Base-by-base conservation (phyloP, 2,113 vertebrate species). In the Tinamus guttatus region DNA sequence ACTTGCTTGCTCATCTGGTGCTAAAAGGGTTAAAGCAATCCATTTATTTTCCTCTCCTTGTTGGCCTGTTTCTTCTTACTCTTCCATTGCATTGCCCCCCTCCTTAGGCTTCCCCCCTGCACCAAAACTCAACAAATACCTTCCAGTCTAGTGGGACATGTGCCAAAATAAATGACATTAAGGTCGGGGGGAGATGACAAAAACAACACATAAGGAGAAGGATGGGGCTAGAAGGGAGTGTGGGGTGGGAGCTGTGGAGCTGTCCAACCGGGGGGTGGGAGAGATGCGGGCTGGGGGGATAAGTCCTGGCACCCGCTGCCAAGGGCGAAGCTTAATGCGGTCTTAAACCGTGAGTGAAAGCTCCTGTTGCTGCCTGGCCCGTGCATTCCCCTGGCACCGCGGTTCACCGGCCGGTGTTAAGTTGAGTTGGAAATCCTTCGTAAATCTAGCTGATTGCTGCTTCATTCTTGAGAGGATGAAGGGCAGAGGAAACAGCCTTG, bases 381-480 rank as follows among this genome's bases (percentile, higher is more conserved):
- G 22, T 65, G 87, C 94, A 97, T 97, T 97, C 97, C 97, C 75
- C 80, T 95, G 95, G 93, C 95, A 96, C 95, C 7, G 9, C 24
- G 8, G 36, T 78, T 90, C 90, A 85, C 93, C 11, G 20, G 41
- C 36, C 3, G 64, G 84, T 62, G 80, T 92, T 76, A 73, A 83
- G 80, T 81, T 80, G 77, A 74, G 77, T 60, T 86, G 92, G 78
- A 96, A 94, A 96, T 94, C 90, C 92, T 85, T 38, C 2, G 2
- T 70, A 96, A 97, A 89, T 94, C 96, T 94, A 10, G 4, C 90
- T 87, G 96, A 89, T 89, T 86, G 94, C 67, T 47, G 81, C 69
- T 95, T 96, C 96, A 96, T 97, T 97, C 96, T 96, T 97, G 92
- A 97, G 96, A 90, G 95, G 96, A 97, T 97, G 96, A 96, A 96